A percentile compares a stretch with the other conserved stretches of the same genome.
Evolutionary conservation across 2,113 vertebrate genomes (phyloP).

Genomic region (Capreolus pygargus): DNA sequence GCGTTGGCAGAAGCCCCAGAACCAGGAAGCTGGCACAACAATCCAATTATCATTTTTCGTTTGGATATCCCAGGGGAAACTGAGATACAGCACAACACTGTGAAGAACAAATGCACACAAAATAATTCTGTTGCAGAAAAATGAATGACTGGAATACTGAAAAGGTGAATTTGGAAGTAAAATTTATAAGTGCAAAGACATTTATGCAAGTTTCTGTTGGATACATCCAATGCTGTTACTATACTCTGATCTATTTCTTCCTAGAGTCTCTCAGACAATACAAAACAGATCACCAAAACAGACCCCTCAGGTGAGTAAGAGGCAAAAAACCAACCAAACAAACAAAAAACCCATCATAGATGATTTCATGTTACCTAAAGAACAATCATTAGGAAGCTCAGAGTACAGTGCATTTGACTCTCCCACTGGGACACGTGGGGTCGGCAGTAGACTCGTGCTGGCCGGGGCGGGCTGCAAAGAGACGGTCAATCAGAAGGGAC

Average conservation of each 20-base stretch:
- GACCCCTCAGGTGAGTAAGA: conserved; percentile 41
- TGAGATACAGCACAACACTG: not conserved
- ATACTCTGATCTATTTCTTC: not conserved
- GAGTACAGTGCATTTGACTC: conserved; percentile 46
- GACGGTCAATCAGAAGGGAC: conserved; percentile 16
- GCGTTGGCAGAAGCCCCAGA: not conserved
- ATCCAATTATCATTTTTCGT: not conserved
- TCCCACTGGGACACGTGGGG: not conserved
- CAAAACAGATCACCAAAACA: not conserved
- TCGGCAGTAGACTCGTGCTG: conserved; percentile 41
- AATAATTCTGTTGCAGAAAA: not conserved
- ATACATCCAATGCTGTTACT: not conserved
- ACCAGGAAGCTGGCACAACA: not conserved
- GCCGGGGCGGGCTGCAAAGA: conserved; percentile 40
- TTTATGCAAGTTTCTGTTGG: not conserved
- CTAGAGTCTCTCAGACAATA: not conserved
- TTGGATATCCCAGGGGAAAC: not conserved
- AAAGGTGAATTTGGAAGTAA: not conserved
- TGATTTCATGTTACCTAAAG: conserved; percentile 27
- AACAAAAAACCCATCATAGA: conserved; percentile 19
- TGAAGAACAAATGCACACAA: not conserved
- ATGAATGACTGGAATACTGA: not conserved
- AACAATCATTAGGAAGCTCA: conserved; percentile 51
- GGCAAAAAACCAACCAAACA: conserved; percentile 15
- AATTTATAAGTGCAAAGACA: not conserved